A percentile compares a stretch with the other conserved stretches of the same genome.
These are phyloP conservation scores for Cephalotes varians DNA, from an alignment of 2,888 invertebrate species.

Conservation along the genomic window DNA sequence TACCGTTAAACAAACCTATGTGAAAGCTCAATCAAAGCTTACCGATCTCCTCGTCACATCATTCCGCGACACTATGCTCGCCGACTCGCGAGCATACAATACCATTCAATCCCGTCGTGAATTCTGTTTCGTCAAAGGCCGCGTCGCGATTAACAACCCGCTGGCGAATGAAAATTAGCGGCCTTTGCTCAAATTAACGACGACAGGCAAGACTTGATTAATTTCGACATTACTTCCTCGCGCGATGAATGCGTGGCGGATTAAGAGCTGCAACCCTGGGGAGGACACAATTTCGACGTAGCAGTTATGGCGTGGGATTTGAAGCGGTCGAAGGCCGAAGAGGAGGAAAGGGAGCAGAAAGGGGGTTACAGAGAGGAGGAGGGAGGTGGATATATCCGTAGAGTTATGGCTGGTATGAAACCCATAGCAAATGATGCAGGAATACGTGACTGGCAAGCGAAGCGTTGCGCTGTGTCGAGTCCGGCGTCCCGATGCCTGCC, in stretches of 20 bases:
- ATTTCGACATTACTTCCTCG: slow-evolving; percentile 55
- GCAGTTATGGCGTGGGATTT: slow-evolving; percentile 37
- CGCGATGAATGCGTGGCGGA: slow-evolving; percentile 75
- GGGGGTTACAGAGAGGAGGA: slow-evolving; percentile 22
- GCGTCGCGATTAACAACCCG: slow-evolving; percentile 57
- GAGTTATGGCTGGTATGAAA: slow-evolving; percentile 85
- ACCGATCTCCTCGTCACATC: slow-evolving; percentile 41
- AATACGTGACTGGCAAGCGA: slow-evolving; percentile 83
- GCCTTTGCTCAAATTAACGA: slow-evolving; percentile 53
- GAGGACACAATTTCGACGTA: slow-evolving; percentile 51
- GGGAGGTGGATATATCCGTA: slow-evolving; percentile 77
- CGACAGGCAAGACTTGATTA: slow-evolving; percentile 67
- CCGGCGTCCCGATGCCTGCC: slow-evolving; percentile 61
- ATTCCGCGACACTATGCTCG: background rate
- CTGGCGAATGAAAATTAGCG: slow-evolving; percentile 61
- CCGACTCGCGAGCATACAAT: slow-evolving; percentile 32
- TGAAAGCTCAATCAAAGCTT: slow-evolving; percentile 52
- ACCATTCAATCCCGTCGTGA: slow-evolving; percentile 43
- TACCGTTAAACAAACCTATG: slow-evolving; percentile 27
- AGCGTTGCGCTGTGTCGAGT: slow-evolving; percentile 63
- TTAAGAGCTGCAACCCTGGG: slow-evolving; percentile 68
- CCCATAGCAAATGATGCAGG: slow-evolving; percentile 85
- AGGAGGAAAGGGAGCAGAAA: slow-evolving; percentile 8
- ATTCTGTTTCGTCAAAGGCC: slow-evolving; percentile 42
- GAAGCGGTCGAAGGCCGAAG: slow-evolving; percentile 44